Evolutionary conservation across 2,888 invertebrate species (phyloP).

Genomic region (Cryptophagus acutangulus): DNA sequence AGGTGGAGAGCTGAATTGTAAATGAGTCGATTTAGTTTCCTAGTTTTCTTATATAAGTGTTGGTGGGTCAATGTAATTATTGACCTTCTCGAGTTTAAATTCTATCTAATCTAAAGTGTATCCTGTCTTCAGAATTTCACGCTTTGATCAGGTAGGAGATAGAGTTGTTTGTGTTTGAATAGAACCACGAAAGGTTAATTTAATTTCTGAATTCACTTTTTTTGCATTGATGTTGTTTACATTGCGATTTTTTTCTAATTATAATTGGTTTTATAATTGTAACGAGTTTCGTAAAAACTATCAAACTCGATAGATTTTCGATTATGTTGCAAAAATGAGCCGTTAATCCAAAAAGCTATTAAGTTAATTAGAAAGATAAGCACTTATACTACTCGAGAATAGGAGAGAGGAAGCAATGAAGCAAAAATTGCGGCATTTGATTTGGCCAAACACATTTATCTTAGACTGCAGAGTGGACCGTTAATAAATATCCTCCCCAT

Average conservation of each 20-base stretch:
- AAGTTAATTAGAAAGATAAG: conserved; percentile 25
- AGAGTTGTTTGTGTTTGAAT: conserved; percentile 15
- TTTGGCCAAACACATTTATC: conserved; percentile 9
- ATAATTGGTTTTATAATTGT: no score
- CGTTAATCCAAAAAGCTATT: conserved; percentile 23
- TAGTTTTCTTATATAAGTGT: conserved; percentile 15
- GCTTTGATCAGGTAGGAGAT: conserved; percentile 20
- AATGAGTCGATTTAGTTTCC: conserved; percentile 11
- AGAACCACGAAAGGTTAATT: conserved; percentile 21
- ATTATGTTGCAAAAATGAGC: conserved; percentile 18
- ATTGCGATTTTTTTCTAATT: no score
- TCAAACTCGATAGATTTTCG: no score
- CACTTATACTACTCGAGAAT: conserved; percentile 19
- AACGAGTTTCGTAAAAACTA: no score
- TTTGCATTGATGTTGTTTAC: background rate
- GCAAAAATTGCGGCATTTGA: conserved; percentile 20
- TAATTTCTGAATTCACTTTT: conserved; percentile 9
- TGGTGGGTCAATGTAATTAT: conserved; percentile 18
- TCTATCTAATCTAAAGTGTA: conserved; percentile 2
- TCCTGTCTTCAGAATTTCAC: conserved; percentile 19
- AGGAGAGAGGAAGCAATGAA: conserved; percentile 14
- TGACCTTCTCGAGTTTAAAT: conserved; percentile 15
- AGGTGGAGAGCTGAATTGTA: conserved; percentile 2
- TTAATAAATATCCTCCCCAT: conserved; percentile 9
- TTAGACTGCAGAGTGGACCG: conserved; percentile 9